Evolutionary conservation across 2,113 vertebrate species (phyloP), one percentile per base, ranked within the genome.

Genomic region (Phaethornis superciliosus): DNA sequence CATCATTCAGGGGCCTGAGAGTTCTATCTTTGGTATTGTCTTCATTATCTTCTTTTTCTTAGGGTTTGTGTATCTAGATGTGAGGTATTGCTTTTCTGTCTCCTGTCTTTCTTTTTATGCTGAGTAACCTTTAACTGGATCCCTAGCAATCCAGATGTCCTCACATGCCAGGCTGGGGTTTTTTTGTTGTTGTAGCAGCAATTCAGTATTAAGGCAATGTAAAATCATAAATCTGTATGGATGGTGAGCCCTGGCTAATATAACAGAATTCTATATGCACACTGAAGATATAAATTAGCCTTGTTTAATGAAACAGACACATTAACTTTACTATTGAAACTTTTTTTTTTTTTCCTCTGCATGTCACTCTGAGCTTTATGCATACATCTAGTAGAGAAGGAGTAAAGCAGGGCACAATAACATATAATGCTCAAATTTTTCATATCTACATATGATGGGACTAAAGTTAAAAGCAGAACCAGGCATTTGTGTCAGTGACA

Each of bases 31-130:
- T 59, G 33, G 2, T 37, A 3, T 47, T 85, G 52, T 67, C 62
- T 63, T 81, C 28, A 10, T 51, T 84, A 9, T 28, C 60, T 93
- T 5, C 35, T 70, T 8, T 54, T 70, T 65, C 40, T 74, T 51
- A 40, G 30, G 46, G 10, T 55, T 84, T 32, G 12, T 67, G 32
- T 85, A 63, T 54, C 22, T 75, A 19, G 64, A 32, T 58, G 56
- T 87, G 81, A 62, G 87, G 80, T 89, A 72, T 46, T 87, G 69
- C 24, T 87, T 86, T 87, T 42, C 55, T 89, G 35, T 62, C 51
- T 78, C 42, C 40, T 54, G 18, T 54, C 14, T 9, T 63, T 55
- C 20, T n/a, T 88, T 88, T 81, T 81, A 55, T 68, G 40, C 33
- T 75, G 58, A 88, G 37, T 28, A 71, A 22, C 6, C 49, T 86